Conservation (phyloP, 1,140 invertebrate species). For the Drosophila azteca region DNA sequence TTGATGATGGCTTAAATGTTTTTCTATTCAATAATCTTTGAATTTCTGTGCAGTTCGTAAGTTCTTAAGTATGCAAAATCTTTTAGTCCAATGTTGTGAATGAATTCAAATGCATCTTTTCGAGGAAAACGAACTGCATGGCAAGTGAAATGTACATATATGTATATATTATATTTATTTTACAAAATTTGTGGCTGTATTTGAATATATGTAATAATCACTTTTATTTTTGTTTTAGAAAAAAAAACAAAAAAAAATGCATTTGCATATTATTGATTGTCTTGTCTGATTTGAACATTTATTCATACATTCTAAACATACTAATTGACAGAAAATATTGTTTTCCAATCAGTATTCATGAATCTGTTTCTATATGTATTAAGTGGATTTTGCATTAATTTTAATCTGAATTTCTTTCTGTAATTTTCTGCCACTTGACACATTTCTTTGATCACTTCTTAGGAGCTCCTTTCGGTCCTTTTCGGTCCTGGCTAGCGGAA, state of each 20-base stretch:
- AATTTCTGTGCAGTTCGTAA: constrained; percentile 10
- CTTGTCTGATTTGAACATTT: too few relatives aligned
- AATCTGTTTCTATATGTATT: background rate
- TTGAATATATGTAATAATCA: too few relatives aligned
- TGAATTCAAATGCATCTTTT: constrained; percentile 40
- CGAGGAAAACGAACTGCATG: constrained; percentile 29
- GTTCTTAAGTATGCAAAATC: constrained; percentile 29
- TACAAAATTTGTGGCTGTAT: too few relatives aligned
- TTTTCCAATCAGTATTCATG: background rate
- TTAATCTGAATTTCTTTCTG: constrained; percentile 1
- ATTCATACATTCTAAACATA: too few relatives aligned
- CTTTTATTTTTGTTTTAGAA: too few relatives aligned
- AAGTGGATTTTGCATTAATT: background rate
- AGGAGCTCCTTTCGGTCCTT: constrained; percentile 12
- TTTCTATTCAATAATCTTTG: constrained; percentile 8
- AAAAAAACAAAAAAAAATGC: too few relatives aligned
- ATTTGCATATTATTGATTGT: too few relatives aligned
- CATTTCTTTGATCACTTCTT: constrained; percentile 20
- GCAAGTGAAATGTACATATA: background rate
- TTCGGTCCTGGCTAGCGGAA: constrained; percentile 25
- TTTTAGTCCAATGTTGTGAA: constrained; percentile 20
- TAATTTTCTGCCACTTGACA: constrained; percentile 15
- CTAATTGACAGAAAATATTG: too few relatives aligned
- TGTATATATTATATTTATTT: constrained; percentile 2
- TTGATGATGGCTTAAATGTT: constrained; percentile 37